phyloP scores from a whole-genome alignment of 2,888 invertebrate genomes.

The Chaetogeoica ovagalla region DNA sequence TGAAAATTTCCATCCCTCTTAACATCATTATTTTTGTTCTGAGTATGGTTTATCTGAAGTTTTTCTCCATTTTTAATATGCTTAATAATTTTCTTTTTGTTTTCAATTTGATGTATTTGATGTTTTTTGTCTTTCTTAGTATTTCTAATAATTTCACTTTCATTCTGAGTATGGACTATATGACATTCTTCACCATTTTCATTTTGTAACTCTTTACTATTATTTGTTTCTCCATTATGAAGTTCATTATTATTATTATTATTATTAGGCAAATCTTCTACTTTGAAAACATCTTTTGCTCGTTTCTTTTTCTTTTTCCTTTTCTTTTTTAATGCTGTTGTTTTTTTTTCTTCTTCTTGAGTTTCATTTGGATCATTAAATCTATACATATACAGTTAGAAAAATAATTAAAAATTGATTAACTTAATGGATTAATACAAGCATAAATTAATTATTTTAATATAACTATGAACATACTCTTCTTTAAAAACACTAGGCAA shows the following conservation, averaged over 20 bases:
- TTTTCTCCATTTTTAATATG: background rate
- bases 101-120: background rate
- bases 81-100: background rate
- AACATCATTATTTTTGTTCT: constrained; percentile 1
- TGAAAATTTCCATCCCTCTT: constrained; percentile 57
- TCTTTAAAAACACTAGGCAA: constrained; percentile 74
- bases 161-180: background rate
- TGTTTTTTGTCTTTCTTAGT: background rate
- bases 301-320: constrained; percentile 39
- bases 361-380: constrained; percentile 6
- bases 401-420: background rate
- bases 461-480: constrained; percentile 35
- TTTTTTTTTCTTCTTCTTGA: constrained; percentile 34
- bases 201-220: constrained; percentile 4
- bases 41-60: background rate
- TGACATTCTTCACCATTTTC: background rate
- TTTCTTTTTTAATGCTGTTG: constrained; percentile 11
- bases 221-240: background rate
- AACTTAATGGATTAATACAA: too few relatives aligned
- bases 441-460: background rate
- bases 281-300: constrained; percentile 13
- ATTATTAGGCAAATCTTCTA: constrained; percentile 14
- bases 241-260: constrained; percentile 20
- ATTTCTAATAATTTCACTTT: background rate
- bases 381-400: background rate